Conservation (phyloP, 1,140 invertebrate genomes). For the Lordiphosa mommai region DNA sequence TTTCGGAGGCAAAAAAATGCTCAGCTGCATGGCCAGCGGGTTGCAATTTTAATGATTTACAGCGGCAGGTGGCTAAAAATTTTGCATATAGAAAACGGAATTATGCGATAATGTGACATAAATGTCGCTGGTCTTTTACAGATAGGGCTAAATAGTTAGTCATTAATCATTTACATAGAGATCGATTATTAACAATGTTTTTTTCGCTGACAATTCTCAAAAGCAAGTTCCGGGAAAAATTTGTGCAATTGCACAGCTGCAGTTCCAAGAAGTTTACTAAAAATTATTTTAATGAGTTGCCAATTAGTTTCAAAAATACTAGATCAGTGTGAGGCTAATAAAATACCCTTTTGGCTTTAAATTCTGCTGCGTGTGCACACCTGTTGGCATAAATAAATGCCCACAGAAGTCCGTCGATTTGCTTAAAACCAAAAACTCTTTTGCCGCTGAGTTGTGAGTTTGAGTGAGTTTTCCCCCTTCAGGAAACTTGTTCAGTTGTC, state of each 20-base stretch:
- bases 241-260: conserved; percentile 33
- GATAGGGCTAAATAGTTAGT: not conserved
- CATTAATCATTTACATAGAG: conserved; percentile 50
- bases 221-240: conserved; percentile 9
- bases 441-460: not conserved
- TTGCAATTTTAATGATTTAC: conserved; percentile 11
- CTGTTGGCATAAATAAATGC: conserved; percentile 7
- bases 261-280: conserved; percentile 53
- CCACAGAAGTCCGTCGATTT: not conserved
- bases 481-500: conserved; percentile 3
- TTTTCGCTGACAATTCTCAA: conserved; percentile 45
- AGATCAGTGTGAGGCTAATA: conserved; percentile 24
- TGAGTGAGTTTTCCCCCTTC: not conserved
- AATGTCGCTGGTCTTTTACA: conserved; percentile 21
- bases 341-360: not conserved
- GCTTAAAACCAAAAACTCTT: not conserved
- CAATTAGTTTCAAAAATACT: conserved; percentile 37
- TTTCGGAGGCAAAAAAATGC: not conserved
- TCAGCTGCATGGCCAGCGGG: conserved; percentile 7
- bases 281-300: conserved; percentile 60
- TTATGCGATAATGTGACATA: conserved; percentile 38
- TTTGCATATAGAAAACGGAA: conserved; percentile 39
- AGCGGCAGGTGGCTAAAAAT: conserved; percentile 31
- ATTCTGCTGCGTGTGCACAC: not conserved
- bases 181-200: conserved; percentile 60